Percentiles rank a stretch among this genome's conserved stretches.
Evolutionary conservation across 2,888 invertebrate genomes (phyloP).

Genomic region (Parapristionchus giblindavisi): DNA sequence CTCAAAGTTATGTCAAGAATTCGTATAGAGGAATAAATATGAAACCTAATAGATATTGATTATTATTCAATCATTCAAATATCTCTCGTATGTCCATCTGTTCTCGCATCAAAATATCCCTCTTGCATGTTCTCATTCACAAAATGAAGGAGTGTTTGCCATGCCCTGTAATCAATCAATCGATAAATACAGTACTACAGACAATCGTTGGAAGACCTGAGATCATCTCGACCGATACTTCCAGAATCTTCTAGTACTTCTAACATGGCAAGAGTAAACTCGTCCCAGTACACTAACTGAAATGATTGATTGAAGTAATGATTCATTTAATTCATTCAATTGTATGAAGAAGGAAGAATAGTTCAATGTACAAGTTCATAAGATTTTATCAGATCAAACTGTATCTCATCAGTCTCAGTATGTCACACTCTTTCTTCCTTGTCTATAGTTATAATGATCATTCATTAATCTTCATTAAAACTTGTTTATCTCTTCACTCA

Average conservation of each 20-base stretch:
- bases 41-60: too few species aligned
- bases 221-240: conserved; percentile 28
- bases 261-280: conserved; percentile 37
- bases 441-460: too few species aligned
- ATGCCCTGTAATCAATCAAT: conserved; percentile 22
- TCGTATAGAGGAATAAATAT: too few species aligned
- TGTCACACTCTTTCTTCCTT: too few species aligned
- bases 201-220: neutral
- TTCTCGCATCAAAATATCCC: conserved; percentile 33
- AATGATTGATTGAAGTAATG: neutral
- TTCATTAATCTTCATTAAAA: too few species aligned
- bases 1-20: too few species aligned
- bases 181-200: neutral
- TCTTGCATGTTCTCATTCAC: conserved; percentile 35
- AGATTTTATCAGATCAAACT: neutral
- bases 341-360: too few species aligned
- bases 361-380: neutral
- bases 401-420: too few species aligned
- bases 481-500: too few species aligned
- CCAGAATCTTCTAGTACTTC: conserved; percentile 38
- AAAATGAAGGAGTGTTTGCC: conserved; percentile 29
- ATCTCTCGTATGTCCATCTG: neutral
- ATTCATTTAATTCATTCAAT: too few species aligned
- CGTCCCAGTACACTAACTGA: conserved; percentile 38
- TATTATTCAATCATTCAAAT: neutral